These are phyloP conservation scores for Knipowitschia caucasica DNA, from an alignment of 2,797 vertebrate species.

Conservation along the genomic window DNA sequence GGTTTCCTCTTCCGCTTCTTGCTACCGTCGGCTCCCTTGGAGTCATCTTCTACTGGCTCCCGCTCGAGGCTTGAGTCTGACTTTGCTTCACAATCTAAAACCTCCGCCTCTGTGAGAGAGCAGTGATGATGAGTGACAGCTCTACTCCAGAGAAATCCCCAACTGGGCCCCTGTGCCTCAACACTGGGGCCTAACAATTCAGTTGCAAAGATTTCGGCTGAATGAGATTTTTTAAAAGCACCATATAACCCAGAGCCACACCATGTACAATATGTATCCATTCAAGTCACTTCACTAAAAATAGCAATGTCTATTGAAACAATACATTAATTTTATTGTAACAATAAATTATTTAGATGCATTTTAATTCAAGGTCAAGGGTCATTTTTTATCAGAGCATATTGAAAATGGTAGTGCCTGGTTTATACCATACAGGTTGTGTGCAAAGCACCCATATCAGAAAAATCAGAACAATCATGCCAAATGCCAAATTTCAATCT, in stretches of 20 bases:
- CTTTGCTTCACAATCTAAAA: conserved; percentile 93
- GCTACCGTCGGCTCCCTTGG: conserved; percentile 84
- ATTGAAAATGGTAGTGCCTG: no score
- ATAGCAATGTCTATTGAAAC: no score
- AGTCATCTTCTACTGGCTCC: conserved; percentile 89
- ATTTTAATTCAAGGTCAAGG: no score
- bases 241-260: conserved; percentile 8
- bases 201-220: conserved; percentile 43
- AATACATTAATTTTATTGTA: no score
- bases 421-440: no score
- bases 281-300: no score
- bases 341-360: no score
- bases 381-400: no score
- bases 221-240: conserved; percentile 46
- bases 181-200: conserved; percentile 40
- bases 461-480: no score
- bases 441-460: no score
- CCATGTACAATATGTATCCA: background rate
- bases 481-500: background rate
- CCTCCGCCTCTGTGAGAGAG: conserved; percentile 84
- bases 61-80: conserved; percentile 97
- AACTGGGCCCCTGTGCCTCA: conserved; percentile 19
- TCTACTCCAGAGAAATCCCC: conserved; percentile 39
- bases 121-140: conserved; percentile 60
- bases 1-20: conserved; percentile 99